These are phyloP conservation scores for Ischnura elegans DNA, from an alignment of 2,888 invertebrate species.

Conservation along the genomic window DNA sequence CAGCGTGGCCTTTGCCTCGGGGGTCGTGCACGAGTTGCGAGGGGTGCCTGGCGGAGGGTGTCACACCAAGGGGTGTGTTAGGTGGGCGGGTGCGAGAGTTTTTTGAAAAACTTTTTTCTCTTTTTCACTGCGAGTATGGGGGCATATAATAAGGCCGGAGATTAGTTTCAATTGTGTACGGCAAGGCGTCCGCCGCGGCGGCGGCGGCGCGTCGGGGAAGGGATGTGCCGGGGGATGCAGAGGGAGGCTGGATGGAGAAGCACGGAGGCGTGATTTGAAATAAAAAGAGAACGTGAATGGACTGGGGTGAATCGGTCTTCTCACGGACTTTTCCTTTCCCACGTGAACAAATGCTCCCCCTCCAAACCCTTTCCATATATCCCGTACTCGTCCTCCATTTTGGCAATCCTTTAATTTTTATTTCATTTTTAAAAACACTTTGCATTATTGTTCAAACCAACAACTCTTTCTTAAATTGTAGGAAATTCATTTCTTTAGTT, in stretches of 20 bases:
- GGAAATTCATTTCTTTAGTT: too few relatives aligned
- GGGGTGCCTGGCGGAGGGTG: neutral
- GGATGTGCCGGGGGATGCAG: constrained; percentile 70
- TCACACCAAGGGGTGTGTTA: neutral
- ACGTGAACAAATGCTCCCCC: neutral
- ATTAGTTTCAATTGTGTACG: constrained; percentile 62
- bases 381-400: neutral
- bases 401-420: too few relatives aligned
- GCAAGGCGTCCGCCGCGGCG: constrained; percentile 69
- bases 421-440: too few relatives aligned
- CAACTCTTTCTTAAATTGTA: too few relatives aligned
- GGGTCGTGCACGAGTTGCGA: neutral
- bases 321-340: neutral
- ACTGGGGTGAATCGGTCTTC: constrained; percentile 77
- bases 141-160: constrained; percentile 53
- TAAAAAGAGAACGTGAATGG: constrained; percentile 86
- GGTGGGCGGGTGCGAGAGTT: neutral
- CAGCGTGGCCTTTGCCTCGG: constrained; percentile 20
- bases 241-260: constrained; percentile 71
- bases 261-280: constrained; percentile 71
- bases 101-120: too few relatives aligned
- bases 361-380: neutral
- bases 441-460: too few relatives aligned
- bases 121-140: neutral
- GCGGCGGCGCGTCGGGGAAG: constrained; percentile 68